Percentiles rank a stretch among this genome's conserved stretches.
Evolutionary conservation across 2,113 vertebrate species (phyloP).

Genomic region (Girardinichthys multiradiatus): DNA sequence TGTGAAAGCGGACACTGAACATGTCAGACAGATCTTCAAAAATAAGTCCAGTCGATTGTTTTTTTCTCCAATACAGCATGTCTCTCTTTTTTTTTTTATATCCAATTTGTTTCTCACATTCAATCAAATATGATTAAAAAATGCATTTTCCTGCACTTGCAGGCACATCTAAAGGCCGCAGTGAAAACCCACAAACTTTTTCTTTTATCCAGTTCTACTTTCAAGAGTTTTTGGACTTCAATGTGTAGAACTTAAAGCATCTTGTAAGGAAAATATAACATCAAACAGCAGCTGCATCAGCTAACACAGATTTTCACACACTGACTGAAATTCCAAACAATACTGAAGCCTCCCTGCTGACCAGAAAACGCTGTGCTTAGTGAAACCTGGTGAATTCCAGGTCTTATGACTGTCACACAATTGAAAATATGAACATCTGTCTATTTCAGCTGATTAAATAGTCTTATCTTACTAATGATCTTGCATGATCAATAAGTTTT

Average conservation of each 20-base stretch:
- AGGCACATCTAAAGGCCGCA: slow-evolving; percentile 33
- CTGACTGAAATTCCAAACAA: not conserved
- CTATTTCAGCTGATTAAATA: slow-evolving; percentile 22
- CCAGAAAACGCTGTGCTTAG: slow-evolving; percentile 11
- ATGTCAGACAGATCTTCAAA: slow-evolving; percentile 19
- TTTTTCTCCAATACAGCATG: not conserved
- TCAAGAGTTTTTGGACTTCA: slow-evolving; percentile 45
- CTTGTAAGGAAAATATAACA: slow-evolving; percentile 7
- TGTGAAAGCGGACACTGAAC: slow-evolving; percentile 61
- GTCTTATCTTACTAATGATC: not conserved
- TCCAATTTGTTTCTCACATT: not conserved
- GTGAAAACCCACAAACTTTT: slow-evolving; percentile 23
- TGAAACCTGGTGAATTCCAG: slow-evolving; percentile 52
- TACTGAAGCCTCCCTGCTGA: not conserved
- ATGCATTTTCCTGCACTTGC: slow-evolving; percentile 35
- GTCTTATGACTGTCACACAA: slow-evolving; percentile 48
- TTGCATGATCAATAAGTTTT: not conserved
- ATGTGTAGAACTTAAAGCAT: slow-evolving; percentile 35
- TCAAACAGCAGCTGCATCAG: slow-evolving; percentile 39
- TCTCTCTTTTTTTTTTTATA: not conserved
- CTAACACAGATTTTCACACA: slow-evolving; percentile 27
- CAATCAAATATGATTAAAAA: not conserved
- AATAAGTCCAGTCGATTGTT: not conserved
- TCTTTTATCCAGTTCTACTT: slow-evolving; percentile 53
- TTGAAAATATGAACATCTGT: slow-evolving; percentile 59